These are phyloP conservation scores for Microhierax caerulescens DNA, from an alignment of 2,797 vertebrate species.

Conservation along the genomic window DNA sequence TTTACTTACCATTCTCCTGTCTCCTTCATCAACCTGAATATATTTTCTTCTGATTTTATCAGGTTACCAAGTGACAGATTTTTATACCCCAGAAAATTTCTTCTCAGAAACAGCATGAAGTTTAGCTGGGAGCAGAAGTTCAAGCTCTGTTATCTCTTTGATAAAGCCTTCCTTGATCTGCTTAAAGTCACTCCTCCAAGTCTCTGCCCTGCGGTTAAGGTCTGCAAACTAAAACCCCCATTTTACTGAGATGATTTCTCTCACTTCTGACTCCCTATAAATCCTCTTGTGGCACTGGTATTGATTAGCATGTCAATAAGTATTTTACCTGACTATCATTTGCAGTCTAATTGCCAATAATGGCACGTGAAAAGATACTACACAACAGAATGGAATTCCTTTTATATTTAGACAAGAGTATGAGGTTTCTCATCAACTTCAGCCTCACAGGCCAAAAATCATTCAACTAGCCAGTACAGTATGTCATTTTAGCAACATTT, in stretches of 20 bases:
- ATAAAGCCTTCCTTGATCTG: slow-evolving; percentile 6
- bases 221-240: background rate
- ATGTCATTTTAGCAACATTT: background rate
- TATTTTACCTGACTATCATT: background rate
- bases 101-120: background rate
- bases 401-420: background rate
- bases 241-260: background rate
- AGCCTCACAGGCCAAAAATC: background rate
- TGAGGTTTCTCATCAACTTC: background rate
- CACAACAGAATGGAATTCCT: background rate
- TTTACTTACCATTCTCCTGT: background rate
- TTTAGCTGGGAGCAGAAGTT: background rate
- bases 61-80: background rate
- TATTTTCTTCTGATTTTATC: background rate
- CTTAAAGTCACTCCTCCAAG: background rate
- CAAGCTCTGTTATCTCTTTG: background rate
- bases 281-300: background rate
- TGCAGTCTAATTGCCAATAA: background rate
- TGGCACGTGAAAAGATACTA: background rate
- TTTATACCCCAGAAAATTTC: background rate
- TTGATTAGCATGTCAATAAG: background rate
- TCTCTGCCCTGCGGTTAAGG: background rate
- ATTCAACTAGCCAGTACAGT: background rate
- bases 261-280: background rate
- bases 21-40: background rate